Conservation (phyloP, 2,888 invertebrate species). For the Lasioglossum pauxillum region DNA sequence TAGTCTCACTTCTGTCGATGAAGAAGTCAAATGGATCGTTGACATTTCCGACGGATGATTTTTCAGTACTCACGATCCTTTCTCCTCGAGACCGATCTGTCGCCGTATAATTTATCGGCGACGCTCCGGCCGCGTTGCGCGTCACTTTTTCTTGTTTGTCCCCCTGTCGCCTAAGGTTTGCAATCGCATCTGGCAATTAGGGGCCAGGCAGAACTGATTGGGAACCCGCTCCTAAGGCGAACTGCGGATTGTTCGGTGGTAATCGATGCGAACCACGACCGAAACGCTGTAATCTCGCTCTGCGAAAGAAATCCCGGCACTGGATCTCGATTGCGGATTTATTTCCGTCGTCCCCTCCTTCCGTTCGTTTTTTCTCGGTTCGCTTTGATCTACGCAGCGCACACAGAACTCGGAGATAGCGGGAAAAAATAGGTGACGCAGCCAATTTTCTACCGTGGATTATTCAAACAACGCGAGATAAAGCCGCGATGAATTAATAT, state of each 20-base stretch:
- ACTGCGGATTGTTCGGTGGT: background rate
- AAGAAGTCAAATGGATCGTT: background rate
- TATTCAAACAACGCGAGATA: background rate
- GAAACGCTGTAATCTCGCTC: background rate
- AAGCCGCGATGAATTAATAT: background rate
- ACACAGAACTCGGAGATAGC: background rate
- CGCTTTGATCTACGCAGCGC: background rate
- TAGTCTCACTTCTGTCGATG: background rate
- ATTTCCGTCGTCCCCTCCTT: background rate
- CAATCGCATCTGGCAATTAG: background rate
- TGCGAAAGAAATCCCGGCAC: background rate
- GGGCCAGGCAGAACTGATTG: background rate
- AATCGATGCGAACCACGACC: background rate
- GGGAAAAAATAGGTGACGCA: background rate
- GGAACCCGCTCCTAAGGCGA: slow-evolving; percentile 13
- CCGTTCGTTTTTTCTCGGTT: background rate
- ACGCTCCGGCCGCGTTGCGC: background rate
- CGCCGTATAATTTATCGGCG: background rate
- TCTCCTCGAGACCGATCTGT: background rate
- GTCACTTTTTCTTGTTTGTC: background rate
- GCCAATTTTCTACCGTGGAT: background rate
- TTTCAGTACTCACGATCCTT: background rate
- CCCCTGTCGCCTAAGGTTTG: background rate
- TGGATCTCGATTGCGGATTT: background rate
- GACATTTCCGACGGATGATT: background rate